Percentiles rank a stretch among this genome's conserved stretches.
phyloP scores from a whole-genome alignment of 1,140 invertebrate genomes.

The Pogonognathellus flavescens region DNA sequence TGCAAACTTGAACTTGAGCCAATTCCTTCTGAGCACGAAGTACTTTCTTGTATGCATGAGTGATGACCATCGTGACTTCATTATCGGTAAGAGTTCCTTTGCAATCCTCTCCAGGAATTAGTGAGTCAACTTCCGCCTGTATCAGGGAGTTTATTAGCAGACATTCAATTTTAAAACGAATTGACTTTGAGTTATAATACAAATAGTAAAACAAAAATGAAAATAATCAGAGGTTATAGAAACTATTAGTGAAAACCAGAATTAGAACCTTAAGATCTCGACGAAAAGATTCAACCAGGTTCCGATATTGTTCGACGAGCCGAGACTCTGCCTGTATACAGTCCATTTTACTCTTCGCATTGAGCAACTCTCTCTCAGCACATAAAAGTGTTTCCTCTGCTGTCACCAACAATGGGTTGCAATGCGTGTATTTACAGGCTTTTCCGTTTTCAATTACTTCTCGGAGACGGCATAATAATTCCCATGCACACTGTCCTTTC shows the following conservation, averaged over 20 bases:
- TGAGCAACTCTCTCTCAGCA: constrained; percentile 64
- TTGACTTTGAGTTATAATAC: too few relatives aligned
- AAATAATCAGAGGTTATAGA: neutral
- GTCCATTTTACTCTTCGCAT: constrained; percentile 65
- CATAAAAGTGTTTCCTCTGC: constrained; percentile 65
- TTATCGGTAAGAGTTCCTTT: constrained; percentile 61
- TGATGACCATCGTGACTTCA: constrained; percentile 64
- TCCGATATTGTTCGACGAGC: constrained; percentile 63
- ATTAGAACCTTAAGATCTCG: constrained; percentile 63
- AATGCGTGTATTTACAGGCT: constrained; percentile 65
- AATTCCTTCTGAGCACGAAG: constrained; percentile 65
- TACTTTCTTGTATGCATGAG: constrained; percentile 67
- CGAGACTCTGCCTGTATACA: constrained; percentile 64
- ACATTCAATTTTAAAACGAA: neutral
- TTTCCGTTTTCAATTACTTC: constrained; percentile 66
- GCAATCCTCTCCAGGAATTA: constrained; percentile 58
- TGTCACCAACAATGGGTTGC: constrained; percentile 65
- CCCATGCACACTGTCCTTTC: constrained; percentile 66
- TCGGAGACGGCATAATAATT: constrained; percentile 63
- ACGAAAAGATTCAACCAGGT: constrained; percentile 65
- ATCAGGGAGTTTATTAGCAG: too few relatives aligned
- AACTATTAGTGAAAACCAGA: too few relatives aligned
- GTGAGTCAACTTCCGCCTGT: constrained; percentile 64
- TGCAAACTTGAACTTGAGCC: constrained; percentile 62
- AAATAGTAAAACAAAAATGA: neutral